Percentiles rank a stretch among this genome's conserved stretches.
Conservation (phyloP, 2,797 vertebrate species). For the Chromobotia macracanthus region DNA sequence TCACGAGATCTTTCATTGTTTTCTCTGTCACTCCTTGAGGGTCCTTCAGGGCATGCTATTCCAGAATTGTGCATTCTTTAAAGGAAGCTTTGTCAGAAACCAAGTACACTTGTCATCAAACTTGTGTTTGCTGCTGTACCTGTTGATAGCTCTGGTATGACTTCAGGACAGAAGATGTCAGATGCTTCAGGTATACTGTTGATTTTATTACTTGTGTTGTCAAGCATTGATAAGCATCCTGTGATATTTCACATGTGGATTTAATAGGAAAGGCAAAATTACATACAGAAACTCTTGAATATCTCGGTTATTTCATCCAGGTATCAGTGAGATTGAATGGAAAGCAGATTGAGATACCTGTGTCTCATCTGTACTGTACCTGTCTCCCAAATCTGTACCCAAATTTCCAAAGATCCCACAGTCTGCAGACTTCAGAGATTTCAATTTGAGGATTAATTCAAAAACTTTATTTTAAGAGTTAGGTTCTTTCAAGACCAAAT, state of each 20-base stretch:
- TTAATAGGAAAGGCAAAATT: background rate
- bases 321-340: background rate
- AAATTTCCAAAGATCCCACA: too few species aligned
- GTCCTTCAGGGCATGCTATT: conserved; percentile 46
- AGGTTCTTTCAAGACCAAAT: too few species aligned
- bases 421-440: too few species aligned
- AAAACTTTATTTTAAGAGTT: too few species aligned
- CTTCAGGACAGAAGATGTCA: background rate
- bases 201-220: background rate
- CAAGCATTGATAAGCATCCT: background rate
- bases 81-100: conserved; percentile 1
- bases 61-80: conserved; percentile 27
- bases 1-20: conserved; percentile 22
- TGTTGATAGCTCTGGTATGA: conserved; percentile 12
- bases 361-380: too few species aligned
- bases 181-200: background rate
- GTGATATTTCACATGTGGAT: background rate
- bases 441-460: background rate
- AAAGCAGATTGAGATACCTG: background rate
- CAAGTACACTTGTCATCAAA: conserved; percentile 30
- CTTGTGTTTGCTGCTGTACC: conserved; percentile 3
- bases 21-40: conserved; percentile 37
- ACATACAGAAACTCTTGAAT: background rate
- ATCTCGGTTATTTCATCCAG: background rate
- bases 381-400: too few species aligned